Percentiles rank a stretch among this genome's conserved stretches.
These are phyloP conservation scores for Hartigia nigra DNA, from an alignment of 2,888 invertebrate genomes.

Conservation along the genomic window DNA sequence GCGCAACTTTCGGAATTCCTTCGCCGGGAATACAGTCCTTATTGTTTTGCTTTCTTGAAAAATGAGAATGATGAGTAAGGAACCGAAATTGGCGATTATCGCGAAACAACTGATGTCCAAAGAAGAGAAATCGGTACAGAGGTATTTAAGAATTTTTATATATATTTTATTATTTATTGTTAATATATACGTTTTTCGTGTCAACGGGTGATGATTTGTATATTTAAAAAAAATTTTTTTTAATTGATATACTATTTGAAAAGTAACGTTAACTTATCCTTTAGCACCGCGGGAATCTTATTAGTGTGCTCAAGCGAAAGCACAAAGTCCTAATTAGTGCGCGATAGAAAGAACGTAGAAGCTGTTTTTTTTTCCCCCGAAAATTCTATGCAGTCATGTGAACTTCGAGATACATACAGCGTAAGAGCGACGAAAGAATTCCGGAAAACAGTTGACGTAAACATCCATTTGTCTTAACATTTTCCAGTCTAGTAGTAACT, in stretches of 20 bases:
- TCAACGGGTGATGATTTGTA: not conserved
- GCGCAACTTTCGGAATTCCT: not conserved
- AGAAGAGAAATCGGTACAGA: constrained; percentile 17
- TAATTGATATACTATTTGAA: not conserved
- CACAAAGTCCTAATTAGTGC: too few relatives aligned
- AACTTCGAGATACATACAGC: not conserved
- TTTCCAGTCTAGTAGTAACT: not conserved
- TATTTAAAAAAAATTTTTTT: not conserved
- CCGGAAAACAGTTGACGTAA: not conserved
- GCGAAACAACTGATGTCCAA: constrained; percentile 19
- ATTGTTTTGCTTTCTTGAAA: not conserved
- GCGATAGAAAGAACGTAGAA: not conserved
- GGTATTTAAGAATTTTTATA: not conserved
- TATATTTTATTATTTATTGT: not conserved
- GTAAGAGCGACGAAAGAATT: not conserved
- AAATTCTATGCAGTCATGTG: not conserved
- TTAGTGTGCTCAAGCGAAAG: not conserved
- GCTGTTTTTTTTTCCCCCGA: not conserved
- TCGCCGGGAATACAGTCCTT: not conserved
- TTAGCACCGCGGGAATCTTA: not conserved
- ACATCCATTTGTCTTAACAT: not conserved
- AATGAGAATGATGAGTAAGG: constrained; percentile 14
- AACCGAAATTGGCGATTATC: constrained; percentile 19
- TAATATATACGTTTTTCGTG: not conserved
- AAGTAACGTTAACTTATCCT: too few relatives aligned